These are phyloP conservation scores for Drosophila lowei DNA, from an alignment of 1,140 invertebrate genomes.

Conservation along the genomic window DNA sequence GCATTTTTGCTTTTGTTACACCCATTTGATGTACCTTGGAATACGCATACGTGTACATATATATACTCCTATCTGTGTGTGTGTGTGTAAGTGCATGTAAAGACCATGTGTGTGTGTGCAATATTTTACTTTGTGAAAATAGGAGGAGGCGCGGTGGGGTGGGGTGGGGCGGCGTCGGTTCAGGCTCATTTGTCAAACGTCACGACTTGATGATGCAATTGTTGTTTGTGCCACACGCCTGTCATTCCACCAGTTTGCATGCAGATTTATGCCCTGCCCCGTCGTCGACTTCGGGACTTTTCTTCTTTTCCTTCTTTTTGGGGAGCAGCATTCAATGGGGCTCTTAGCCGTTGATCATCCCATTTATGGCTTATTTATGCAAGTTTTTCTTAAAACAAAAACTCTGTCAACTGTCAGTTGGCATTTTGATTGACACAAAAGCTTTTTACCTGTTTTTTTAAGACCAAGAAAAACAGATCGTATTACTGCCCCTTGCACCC, in stretches of 20 bases:
- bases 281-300: conserved; percentile 7
- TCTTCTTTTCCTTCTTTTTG: conserved; percentile 37
- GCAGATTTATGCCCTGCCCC: conserved; percentile 65
- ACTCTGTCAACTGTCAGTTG: conserved; percentile 72
- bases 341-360: conserved; percentile 17
- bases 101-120: conserved; percentile 40
- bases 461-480: conserved; percentile 69
- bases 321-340: not conserved
- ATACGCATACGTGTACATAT: conserved; percentile 33
- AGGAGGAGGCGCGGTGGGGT: conserved; percentile 8
- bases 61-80: not conserved
- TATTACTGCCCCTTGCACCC: conserved; percentile 39
- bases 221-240: conserved; percentile 54
- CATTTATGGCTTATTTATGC: conserved; percentile 73
- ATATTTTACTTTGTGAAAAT: conserved; percentile 70
- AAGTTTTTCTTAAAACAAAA: conserved; percentile 56
- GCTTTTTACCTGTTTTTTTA: conserved; percentile 45
- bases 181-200: conserved; percentile 78
- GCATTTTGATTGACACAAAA: conserved; percentile 50
- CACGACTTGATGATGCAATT: conserved; percentile 80
- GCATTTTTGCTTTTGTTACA: conserved; percentile 73
- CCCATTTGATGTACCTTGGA: conserved; percentile 75
- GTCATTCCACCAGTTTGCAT: conserved; percentile 66
- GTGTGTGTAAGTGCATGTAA: conserved; percentile 1
- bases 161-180: too few species aligned